Base-by-base conservation (phyloP, 2,113 vertebrate species). In the Penelope pileata region DNA sequence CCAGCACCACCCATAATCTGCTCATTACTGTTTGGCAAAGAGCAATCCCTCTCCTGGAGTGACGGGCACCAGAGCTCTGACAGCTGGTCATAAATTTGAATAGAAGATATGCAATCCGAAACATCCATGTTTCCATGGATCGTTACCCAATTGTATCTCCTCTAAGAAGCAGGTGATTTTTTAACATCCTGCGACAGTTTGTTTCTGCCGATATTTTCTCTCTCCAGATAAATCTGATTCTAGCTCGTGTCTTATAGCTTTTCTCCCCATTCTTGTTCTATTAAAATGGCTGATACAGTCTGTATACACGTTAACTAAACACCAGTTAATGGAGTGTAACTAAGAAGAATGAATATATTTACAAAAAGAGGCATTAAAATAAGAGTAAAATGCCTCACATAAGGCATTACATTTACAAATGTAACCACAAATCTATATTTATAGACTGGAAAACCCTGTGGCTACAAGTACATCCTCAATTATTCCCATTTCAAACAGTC, bases 41-140 rank as follows among this genome's bases (percentile, higher is more conserved):
- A 96, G 70, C 62, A 90, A 95, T 95, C 75, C 73, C 84, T 94
- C 90, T 86, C 2, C 0, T 27, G 88, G 74, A 76, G 88, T 21
- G 34, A 93, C 92, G 45, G n/a, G 84, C 74, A 54, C 79, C 77
- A 9, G 76, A 0, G 0, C 69, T 72, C 72, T 64, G 93, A 92
- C 94, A 96, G 91, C 80, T 54, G 86, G 77, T 68, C 81, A 32
- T 96, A 93, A 94, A 96, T 97, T 74, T 86, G 92, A 91, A 48
- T 50, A 29, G 91, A 68, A 84, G 60, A 82, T 9, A 22, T 1
- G 14, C 84, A 79, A 70, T 50, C 93, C 17, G 21, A 92, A 91
- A 82, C 21, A 62, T n/a, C 94, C 93, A 0, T 62, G 91, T 75
- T 96, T 89, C 90, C 67, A 88, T 68, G 94, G 85, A 48, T 95